Base-by-base conservation (phyloP, 1,140 invertebrate genomes). In the Anoplolepis gracilipes region DNA sequence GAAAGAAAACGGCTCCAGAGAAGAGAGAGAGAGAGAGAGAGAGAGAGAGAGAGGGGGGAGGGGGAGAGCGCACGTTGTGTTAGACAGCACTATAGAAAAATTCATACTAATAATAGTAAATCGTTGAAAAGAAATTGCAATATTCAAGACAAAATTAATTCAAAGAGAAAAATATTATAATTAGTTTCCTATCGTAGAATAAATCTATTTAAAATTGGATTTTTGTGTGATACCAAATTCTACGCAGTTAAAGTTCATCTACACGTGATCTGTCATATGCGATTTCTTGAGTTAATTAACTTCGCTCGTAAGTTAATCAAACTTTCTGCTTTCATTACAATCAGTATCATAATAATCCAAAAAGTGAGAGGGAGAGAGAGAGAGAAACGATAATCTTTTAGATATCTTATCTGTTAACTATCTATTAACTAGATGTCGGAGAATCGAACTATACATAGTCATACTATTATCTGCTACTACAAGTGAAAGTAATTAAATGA, bases 201-300 rank as follows among this genome's bases (percentile, higher is more conserved):
- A 76, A 75, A 36, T 76, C 28, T 25, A 39, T 62, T 62, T n/a
- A 19, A 61, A 76, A 19, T 0, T 4, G 3, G 46, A 49, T 49
- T 1, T 28, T 59, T 59, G n/a, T n/a, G n/a, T n/a, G 2, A 39
- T 53, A 5, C 8, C 2, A 59, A 61, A 28, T 36, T 75, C 25
- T 36, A 6, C 30, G 42, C 25, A 16, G 25, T 39, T 22, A 55
- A 62, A 62, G 30, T 85, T 88, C 79, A 30, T 28, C 28, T 59
- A 39, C 33, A n/a, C n/a, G 39, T 30, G 22, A 55, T 61, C 46
- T 49, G 25, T 59, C 30, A 28, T 8, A 11, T 10, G 22, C 13
- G 1, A 13, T 39, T 16, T 59, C 25, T 33, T 16, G n/a, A 16
- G 33, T 28, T 30, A 16, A 73, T 55, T 36, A 57, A n/a, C 2